Evolutionary conservation across 2,888 invertebrate genomes (phyloP), one percentile per base, ranked within the genome.

Genomic region (Spodoptera exigua): DNA sequence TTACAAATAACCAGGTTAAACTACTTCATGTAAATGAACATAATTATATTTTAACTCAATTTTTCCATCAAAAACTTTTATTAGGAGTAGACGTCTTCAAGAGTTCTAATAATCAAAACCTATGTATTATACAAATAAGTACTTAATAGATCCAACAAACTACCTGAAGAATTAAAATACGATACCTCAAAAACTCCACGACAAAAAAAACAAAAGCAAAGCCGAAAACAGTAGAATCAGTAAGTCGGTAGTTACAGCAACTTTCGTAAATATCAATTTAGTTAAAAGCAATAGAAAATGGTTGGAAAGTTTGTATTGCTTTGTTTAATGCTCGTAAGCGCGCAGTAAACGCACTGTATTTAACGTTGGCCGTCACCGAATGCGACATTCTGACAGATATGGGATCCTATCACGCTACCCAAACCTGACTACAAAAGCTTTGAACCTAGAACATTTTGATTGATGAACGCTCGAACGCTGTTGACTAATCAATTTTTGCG

Each of bases 371-470:
- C 80, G 80, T 79, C 80, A 80, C 74, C 66, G 71, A 62, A 74
- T 70, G 85, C 81, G 86, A 87, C 85, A 82, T 60, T 57, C 66
- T 70, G 84, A 83, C 87, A 86, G 87, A 87, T 90, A 91, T 91
- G 86, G 89, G 81, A 67, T 58, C 51, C 62, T 82, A 74, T 78
- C 91, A 90, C 91, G 91, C 89, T 62, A 90, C 59, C 21, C 9
- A n/a, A 16, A 39, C 0, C 2, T 5, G n/a, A 10, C 43, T 13
- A 68, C 64, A 13, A n/a, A 70, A 43, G 49, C 72, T 72, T n/a
- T 9, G 62, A 39, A 76, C 69, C n/a, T 57, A 9, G 51, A 16
- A 39, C 43, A 45, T 5, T 16, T 39, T 61, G 55, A 71, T 62
- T 54, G 65, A 70, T 61, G 47, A 71, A 57, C 13, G n/a, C 14